Evolutionary conservation across 2,797 vertebrate genomes (phyloP).

Genomic region (Luscinia megarhynchos): DNA sequence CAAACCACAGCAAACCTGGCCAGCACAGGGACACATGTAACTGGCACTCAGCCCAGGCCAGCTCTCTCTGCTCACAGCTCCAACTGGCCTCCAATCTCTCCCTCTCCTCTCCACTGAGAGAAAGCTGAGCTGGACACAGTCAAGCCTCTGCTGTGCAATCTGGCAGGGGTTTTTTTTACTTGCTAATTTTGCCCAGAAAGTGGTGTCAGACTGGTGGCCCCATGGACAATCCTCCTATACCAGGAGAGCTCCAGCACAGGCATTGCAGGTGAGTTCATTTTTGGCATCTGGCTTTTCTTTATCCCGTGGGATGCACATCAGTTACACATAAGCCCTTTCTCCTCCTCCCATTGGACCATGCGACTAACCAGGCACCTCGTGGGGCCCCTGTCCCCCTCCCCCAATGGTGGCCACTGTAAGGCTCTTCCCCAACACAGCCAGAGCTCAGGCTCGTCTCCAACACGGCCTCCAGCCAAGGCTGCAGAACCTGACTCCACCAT

Average conservation of each 20-base stretch:
- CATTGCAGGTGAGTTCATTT: not conserved
- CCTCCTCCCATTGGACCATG: not conserved
- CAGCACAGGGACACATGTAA: not conserved
- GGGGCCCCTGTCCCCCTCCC: fast-evolving
- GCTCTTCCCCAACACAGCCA: not conserved
- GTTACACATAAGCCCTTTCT: not conserved
- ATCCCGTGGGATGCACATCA: not conserved
- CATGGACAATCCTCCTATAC: not conserved
- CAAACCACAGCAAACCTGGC: fast-evolving
- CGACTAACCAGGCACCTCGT: not conserved
- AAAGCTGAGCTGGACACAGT: not conserved
- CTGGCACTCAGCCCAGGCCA: not conserved
- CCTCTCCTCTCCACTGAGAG: not conserved
- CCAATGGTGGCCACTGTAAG: fast-evolving
- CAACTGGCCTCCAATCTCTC: fast-evolving
- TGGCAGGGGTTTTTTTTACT: not conserved
- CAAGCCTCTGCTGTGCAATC: fast-evolving
- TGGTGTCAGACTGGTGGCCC: not conserved
- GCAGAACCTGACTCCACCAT: fast-evolving
- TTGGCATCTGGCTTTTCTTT: not conserved
- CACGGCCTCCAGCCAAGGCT: not conserved
- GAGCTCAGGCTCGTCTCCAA: not conserved
- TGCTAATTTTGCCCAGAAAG: not conserved
- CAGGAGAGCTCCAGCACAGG: not conserved
- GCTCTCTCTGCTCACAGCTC: not conserved